These are phyloP conservation scores for Galerucella nymphaeae DNA, from an alignment of 2,888 invertebrate genomes.

Conservation along the genomic window DNA sequence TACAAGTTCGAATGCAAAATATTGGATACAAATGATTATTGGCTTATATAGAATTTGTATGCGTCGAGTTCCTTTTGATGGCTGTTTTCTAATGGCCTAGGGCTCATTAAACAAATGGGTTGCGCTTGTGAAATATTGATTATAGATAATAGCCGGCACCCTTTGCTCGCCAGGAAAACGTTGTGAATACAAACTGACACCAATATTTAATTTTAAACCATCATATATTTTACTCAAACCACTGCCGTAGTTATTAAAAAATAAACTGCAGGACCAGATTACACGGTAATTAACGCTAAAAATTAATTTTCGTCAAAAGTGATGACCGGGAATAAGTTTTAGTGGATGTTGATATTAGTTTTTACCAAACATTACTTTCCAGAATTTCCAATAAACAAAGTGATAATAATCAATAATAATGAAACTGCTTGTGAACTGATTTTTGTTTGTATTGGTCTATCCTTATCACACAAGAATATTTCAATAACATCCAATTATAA, in stretches of 20 bases:
- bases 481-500: too few species aligned
- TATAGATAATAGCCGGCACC: slow-evolving; percentile 35
- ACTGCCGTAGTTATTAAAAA: slow-evolving; percentile 10
- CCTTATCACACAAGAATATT: too few species aligned
- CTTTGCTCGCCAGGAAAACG: slow-evolving; percentile 25
- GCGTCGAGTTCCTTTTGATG: slow-evolving; percentile 24
- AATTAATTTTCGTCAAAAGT: background rate
- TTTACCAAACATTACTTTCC: background rate
- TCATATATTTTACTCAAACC: slow-evolving; percentile 14
- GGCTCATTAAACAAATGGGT: slow-evolving; percentile 36
- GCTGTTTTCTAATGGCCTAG: slow-evolving; percentile 29
- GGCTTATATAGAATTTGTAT: slow-evolving; percentile 23
- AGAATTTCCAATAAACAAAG: too few species aligned
- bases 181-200: slow-evolving; percentile 30
- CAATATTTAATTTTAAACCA: slow-evolving; percentile 28
- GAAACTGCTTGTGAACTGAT: too few species aligned
- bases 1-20: slow-evolving; percentile 13
- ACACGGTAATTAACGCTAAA: background rate
- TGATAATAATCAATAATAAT: too few species aligned
- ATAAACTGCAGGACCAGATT: background rate
- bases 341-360: background rate
- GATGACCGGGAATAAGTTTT: background rate
- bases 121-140: slow-evolving; percentile 34
- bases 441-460: too few species aligned
- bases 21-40: slow-evolving; percentile 15